Evolutionary conservation across 2,797 vertebrate genomes (phyloP).

Genomic region (Glyptemys insculpta): DNA sequence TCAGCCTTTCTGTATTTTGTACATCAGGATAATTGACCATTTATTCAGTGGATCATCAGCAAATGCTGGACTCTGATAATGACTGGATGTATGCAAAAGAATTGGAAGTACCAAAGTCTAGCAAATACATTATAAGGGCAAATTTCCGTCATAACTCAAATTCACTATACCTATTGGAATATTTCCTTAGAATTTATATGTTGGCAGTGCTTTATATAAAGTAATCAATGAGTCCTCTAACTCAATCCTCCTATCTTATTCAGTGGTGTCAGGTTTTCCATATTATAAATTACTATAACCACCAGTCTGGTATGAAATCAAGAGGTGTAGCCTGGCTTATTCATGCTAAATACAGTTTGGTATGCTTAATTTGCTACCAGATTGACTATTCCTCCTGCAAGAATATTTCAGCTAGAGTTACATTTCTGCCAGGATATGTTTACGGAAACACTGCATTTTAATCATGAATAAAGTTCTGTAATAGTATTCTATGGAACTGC

Average conservation of each 20-base stretch:
- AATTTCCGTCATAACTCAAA: slow-evolving; percentile 8
- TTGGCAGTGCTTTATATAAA: slow-evolving; percentile 19
- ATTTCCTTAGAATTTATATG: slow-evolving; percentile 11
- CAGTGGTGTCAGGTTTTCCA: slow-evolving; percentile 10
- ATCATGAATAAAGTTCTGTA: not conserved
- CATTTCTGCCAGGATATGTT: slow-evolving; percentile 25
- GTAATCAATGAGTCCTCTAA: slow-evolving; percentile 45
- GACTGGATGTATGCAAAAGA: not conserved
- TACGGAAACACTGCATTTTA: slow-evolving; percentile 40
- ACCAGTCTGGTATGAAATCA: not conserved
- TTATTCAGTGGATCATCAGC: not conserved
- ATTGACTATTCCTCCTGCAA: not conserved
- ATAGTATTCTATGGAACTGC: not conserved
- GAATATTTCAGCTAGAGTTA: slow-evolving; percentile 1
- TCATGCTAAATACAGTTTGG: not conserved
- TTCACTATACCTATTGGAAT: not conserved
- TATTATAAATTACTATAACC: slow-evolving; percentile 11
- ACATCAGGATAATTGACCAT: not conserved
- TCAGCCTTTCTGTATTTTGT: slow-evolving; percentile 4
- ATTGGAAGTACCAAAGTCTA: slow-evolving; percentile 15
- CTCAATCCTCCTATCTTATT: slow-evolving; percentile 32
- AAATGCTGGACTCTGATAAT: slow-evolving; percentile 28
- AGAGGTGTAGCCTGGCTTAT: not conserved
- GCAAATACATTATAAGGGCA: not conserved
- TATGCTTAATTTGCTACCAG: slow-evolving; percentile 33